Evolutionary conservation across 2,888 invertebrate genomes (phyloP).

Genomic region (Limenitis camilla): DNA sequence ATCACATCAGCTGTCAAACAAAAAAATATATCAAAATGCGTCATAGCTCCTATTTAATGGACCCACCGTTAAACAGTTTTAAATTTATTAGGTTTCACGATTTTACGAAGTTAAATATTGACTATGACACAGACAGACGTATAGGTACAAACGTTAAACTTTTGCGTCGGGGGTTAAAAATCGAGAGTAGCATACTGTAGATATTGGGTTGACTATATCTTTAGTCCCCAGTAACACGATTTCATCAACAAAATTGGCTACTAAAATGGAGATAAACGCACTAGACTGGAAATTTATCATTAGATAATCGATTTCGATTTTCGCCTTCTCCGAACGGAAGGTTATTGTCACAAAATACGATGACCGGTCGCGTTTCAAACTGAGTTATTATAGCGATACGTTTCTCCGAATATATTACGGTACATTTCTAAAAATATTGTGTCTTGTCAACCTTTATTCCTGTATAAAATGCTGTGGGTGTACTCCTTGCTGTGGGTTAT

Average conservation of each 20-base stretch:
- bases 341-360: conserved; percentile 22
- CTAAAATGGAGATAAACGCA: conserved; percentile 10
- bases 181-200: not conserved
- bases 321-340: conserved; percentile 10
- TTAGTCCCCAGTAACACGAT: not conserved
- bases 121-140: too few species aligned
- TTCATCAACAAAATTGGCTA: conserved; percentile 4
- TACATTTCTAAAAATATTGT: conserved; percentile 16
- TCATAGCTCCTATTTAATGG: too few species aligned
- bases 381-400: conserved; percentile 23
- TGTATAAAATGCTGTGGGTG: conserved; percentile 1
- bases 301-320: conserved; percentile 21
- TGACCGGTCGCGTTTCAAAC: conserved; percentile 19
- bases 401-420: conserved; percentile 22
- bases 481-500: conserved; percentile 1
- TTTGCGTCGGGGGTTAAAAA: too few species aligned
- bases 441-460: conserved; percentile 16
- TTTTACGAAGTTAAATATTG: too few species aligned
- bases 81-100: too few species aligned
- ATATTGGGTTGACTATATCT: too few species aligned
- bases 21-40: too few species aligned
- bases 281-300: conserved; percentile 22
- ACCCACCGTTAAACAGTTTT: too few species aligned
- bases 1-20: too few species aligned
- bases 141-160: too few species aligned